Conservation (phyloP, 2,888 invertebrate species). For the Drosophila mercatorum region DNA sequence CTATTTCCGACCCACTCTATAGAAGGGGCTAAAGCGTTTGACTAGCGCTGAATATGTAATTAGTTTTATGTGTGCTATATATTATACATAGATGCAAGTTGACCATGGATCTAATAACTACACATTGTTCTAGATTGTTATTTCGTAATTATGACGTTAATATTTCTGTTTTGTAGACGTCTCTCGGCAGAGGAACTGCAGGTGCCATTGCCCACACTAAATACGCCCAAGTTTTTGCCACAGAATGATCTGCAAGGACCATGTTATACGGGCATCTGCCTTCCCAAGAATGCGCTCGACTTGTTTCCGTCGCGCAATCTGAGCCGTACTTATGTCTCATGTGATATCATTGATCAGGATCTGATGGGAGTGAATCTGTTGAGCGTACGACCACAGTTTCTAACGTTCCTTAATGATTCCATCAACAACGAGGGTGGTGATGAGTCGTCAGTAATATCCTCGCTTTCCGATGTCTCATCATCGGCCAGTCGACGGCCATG, state of each 20-base stretch:
- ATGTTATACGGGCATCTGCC: conserved; percentile 84
- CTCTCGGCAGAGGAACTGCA: conserved; percentile 81
- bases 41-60: not conserved
- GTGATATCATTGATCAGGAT: conserved; percentile 83
- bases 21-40: not conserved
- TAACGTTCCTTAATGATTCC: conserved; percentile 79
- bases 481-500: conserved; percentile 82
- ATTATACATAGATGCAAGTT: not conserved
- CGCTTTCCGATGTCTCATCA: conserved; percentile 84
- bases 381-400: conserved; percentile 78
- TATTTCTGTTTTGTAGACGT: conserved; percentile 52
- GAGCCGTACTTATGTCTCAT: conserved; percentile 83
- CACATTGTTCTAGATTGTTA: not conserved
- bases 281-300: conserved; percentile 84
- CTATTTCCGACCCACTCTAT: not conserved
- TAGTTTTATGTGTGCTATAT: not conserved
- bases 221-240: conserved; percentile 82
- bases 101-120: not conserved
- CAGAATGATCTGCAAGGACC: conserved; percentile 83
- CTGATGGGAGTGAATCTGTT: conserved; percentile 81
- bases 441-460: conserved; percentile 84
- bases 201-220: conserved; percentile 81
- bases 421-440: conserved; percentile 83
- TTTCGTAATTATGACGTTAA: not conserved
- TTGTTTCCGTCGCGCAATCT: conserved; percentile 82